Base-by-base conservation (phyloP, 1,140 invertebrate species). In the Drosophila quadrilineata region DNA sequence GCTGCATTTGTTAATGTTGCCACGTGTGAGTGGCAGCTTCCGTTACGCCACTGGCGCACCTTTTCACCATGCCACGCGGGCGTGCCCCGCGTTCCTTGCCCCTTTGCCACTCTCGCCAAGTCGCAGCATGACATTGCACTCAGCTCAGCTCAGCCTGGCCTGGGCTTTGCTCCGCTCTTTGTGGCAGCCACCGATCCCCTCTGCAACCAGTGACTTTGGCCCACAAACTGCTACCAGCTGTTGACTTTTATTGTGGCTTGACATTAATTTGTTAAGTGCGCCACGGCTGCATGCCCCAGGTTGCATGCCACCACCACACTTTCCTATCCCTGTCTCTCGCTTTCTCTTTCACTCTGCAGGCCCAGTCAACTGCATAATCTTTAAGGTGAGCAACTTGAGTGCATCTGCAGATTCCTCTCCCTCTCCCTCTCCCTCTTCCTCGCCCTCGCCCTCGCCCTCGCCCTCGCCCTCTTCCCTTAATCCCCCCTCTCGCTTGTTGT, bases 261-360 rank as follows among this genome's bases (percentile, higher is more conserved):
- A 85, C 79, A 85, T 85, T 85, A 85, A 85, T 85, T 85, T 85
- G 79, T 85, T 85, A 85, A 85, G 79, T 85, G 79, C 79, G 59
- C 62, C 73, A 62, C 41, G 58, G 60, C 57, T 59, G 48, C 50
- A 26, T 66, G 46, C 49, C 28, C 48, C 38, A 17, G 9, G 5
- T 17, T 28, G 12, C 16, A 35, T 3, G 16, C 33, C 10, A 2
- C 26, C 8, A 3, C n/a, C 24, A 10, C 12, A 2, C 24, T 10
- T 3, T 33, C 22, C 14, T 26, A 9, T 4, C 22, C 22, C 49
- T 36, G 17, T 3, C 26, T 46, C 21, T 26, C 49, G 16, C 24
- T 26, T 31, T 31, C 31, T n/a, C 16, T 53, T 12, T 31, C 36
- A 45, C 19, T 28, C 36, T 35, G 17, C 38, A n/a, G n/a, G 22